phyloP scores from a whole-genome alignment of 1,140 invertebrate genomes.

The Calephelis virginiensis region DNA sequence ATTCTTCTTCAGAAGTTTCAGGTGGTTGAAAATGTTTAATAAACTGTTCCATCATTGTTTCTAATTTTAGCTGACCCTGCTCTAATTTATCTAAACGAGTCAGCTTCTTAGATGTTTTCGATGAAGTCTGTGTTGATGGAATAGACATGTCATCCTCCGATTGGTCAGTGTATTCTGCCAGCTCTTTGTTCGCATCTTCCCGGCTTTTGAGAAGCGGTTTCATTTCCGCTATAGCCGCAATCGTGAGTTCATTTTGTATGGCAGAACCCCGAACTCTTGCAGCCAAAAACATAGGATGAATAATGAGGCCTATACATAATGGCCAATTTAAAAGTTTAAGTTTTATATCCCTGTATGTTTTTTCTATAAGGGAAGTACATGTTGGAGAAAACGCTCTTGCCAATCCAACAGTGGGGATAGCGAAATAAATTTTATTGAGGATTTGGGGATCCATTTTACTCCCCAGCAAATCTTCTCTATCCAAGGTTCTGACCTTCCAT shows the following conservation, averaged over 20 bases:
- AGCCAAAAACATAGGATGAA: conserved; percentile 8
- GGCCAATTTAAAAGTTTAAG: conserved; percentile 21
- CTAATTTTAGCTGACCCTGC: not conserved
- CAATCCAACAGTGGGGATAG: conserved; percentile 19
- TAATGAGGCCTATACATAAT: conserved; percentile 1
- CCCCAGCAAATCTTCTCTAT: no score
- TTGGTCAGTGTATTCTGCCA: not conserved
- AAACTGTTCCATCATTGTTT: not conserved
- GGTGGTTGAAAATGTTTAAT: not conserved
- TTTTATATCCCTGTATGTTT: conserved; percentile 17
- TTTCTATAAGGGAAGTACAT: conserved; percentile 5
- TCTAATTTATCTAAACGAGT: not conserved
- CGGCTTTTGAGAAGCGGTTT: conserved; percentile 15
- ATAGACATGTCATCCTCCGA: not conserved
- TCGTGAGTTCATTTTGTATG: conserved; percentile 21
- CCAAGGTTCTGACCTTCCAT: not conserved
- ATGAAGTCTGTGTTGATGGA: not conserved
- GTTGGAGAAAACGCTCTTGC: conserved; percentile 18
- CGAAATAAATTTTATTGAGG: conserved; percentile 7
- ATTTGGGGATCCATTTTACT: not conserved
- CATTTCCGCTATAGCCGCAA: conserved; percentile 12
- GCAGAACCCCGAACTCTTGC: conserved; percentile 11
- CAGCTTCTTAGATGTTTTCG: not conserved
- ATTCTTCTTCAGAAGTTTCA: not conserved
- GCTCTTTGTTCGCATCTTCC: conserved; percentile 10